Percentiles rank a stretch among this genome's conserved stretches.
Conservation (phyloP, 2,113 vertebrate species). For the Enhydra lutris region DNA sequence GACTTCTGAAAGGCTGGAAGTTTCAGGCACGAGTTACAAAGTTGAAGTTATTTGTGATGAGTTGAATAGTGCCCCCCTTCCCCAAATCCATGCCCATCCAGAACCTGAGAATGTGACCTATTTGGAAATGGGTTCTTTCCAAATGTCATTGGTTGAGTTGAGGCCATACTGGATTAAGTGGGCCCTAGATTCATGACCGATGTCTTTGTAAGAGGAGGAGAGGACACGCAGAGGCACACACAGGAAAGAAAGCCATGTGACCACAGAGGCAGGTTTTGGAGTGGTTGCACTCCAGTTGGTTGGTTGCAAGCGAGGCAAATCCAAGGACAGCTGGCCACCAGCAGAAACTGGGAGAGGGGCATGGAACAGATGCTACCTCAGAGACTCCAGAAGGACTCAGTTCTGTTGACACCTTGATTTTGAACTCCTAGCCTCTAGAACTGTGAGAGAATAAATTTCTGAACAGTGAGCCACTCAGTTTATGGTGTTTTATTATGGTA, state of each 20-base stretch:
- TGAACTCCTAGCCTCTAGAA: background rate
- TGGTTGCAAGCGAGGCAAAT: background rate
- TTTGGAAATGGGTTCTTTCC: background rate
- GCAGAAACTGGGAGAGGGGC: background rate
- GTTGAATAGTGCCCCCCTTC: background rate
- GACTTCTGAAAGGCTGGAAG: background rate
- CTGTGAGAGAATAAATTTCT: background rate
- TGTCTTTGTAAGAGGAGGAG: background rate
- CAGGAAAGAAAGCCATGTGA: background rate
- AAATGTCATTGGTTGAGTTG: background rate
- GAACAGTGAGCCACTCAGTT: background rate
- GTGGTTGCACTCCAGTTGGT: too few species aligned
- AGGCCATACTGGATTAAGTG: background rate
- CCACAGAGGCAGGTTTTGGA: background rate
- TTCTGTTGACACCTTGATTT: background rate
- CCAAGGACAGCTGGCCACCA: too few species aligned
- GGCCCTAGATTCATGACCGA: background rate
- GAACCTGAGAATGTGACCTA: background rate
- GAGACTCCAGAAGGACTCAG: background rate
- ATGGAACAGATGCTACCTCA: background rate
- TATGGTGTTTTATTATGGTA: background rate
- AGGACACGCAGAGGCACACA: background rate
- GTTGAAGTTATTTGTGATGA: background rate
- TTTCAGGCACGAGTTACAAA: background rate
- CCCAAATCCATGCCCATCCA: background rate